A percentile compares a stretch with the other conserved stretches of the same genome.
These are phyloP conservation scores for Stomorhina lunata DNA, from an alignment of 2,888 invertebrate species.

Conservation along the genomic window DNA sequence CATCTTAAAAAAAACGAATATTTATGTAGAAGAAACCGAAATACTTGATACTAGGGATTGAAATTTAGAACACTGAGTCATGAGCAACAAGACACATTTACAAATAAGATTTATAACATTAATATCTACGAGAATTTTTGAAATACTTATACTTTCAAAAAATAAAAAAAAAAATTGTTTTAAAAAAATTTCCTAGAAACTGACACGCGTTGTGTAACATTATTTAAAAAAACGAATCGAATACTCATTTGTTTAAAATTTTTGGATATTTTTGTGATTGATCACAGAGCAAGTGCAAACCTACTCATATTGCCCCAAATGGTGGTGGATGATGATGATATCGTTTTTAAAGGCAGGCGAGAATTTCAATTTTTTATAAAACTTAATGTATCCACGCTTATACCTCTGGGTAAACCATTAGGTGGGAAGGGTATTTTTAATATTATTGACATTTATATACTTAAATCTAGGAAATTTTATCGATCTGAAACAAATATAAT, in stretches of 20 bases:
- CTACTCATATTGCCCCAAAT: background rate
- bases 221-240: constrained; percentile 37
- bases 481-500: no score
- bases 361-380: background rate
- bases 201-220: constrained; percentile 36
- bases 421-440: no score
- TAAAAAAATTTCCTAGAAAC: constrained; percentile 6
- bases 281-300: constrained; percentile 51
- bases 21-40: constrained; percentile 10
- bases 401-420: no score
- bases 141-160: background rate
- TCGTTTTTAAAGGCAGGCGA: background rate
- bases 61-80: constrained; percentile 1
- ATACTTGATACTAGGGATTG: no score
- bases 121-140: background rate
- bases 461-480: no score
- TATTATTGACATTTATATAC: no score
- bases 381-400: background rate
- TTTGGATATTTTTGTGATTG: constrained; percentile 50
- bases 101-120: constrained; percentile 2
- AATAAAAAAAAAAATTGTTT: background rate
- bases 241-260: background rate
- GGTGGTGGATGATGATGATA: background rate
- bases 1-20: background rate
- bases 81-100: background rate